phyloP scores from a whole-genome alignment of 2,888 invertebrate species.

The Ochlodes sylvanus region DNA sequence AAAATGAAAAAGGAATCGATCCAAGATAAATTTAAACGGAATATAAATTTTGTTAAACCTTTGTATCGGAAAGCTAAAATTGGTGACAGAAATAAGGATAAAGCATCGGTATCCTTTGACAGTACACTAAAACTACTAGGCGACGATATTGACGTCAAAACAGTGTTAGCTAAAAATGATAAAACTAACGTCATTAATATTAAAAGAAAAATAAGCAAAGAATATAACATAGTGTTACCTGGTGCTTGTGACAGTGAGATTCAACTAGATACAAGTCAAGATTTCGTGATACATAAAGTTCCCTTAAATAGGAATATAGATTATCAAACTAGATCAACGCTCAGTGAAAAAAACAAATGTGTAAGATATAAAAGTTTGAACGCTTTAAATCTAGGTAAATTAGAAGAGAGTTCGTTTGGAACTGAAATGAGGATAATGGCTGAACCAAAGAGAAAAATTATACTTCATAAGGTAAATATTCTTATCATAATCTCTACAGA shows the following conservation, averaged over 20 bases:
- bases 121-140: slow-evolving; percentile 65
- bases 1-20: slow-evolving; percentile 46
- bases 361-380: slow-evolving; percentile 43
- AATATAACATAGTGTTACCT: slow-evolving; percentile 50
- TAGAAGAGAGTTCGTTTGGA: slow-evolving; percentile 14
- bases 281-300: slow-evolving; percentile 18
- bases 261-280: slow-evolving; percentile 30
- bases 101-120: slow-evolving; percentile 53
- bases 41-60: slow-evolving; percentile 66
- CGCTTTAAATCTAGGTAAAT: slow-evolving; percentile 20
- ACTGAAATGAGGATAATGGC: slow-evolving; percentile 20
- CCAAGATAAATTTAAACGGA: slow-evolving; percentile 63
- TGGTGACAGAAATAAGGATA: slow-evolving; percentile 48
- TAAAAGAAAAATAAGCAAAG: slow-evolving; percentile 48
- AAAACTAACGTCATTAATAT: slow-evolving; percentile 46
- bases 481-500: slow-evolving; percentile 17
- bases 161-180: slow-evolving; percentile 49
- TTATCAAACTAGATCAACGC: background rate
- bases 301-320: slow-evolving; percentile 21
- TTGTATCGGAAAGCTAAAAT: slow-evolving; percentile 64
- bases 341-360: slow-evolving; percentile 8
- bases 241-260: slow-evolving; percentile 52
- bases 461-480: slow-evolving; percentile 52
- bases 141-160: slow-evolving; percentile 58
- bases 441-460: slow-evolving; percentile 40